These are phyloP conservation scores for Muscidifurax raptorellus DNA, from an alignment of 1,140 invertebrate genomes.

Conservation along the genomic window DNA sequence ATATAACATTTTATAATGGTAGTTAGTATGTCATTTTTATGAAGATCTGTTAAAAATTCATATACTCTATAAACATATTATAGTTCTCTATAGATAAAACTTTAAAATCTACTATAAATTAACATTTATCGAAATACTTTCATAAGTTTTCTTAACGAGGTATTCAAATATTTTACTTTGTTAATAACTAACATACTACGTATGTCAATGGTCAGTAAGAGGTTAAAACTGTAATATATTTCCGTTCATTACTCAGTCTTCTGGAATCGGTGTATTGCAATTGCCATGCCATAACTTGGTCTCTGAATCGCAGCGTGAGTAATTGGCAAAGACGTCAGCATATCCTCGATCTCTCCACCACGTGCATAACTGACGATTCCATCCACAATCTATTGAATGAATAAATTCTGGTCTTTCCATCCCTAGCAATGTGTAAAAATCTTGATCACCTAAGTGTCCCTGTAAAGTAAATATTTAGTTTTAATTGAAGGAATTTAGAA, in stretches of 20 bases:
- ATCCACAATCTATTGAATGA: slow-evolving; percentile 86
- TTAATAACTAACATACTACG: background rate
- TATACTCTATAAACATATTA: background rate
- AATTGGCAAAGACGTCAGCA: slow-evolving; percentile 84
- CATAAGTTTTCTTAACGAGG: background rate
- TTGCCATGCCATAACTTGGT: slow-evolving; percentile 90
- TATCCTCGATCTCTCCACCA: slow-evolving; percentile 92
- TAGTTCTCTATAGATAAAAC: background rate
- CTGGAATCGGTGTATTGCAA: slow-evolving; percentile 87
- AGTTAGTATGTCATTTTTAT: background rate
- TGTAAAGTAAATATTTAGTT: slow-evolving; percentile 64
- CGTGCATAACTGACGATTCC: slow-evolving; percentile 89
- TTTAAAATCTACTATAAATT: background rate
- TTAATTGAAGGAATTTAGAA: background rate
- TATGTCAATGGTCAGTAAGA: background rate
- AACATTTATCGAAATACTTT: background rate
- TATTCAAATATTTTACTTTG: background rate
- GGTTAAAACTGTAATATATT: background rate
- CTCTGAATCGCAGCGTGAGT: slow-evolving; percentile 84
- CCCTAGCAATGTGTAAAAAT: slow-evolving; percentile 88
- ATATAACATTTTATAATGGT: background rate
- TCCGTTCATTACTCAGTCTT: slow-evolving; percentile 57
- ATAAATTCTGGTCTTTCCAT: slow-evolving; percentile 86
- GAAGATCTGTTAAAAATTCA: background rate
- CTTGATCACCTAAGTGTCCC: slow-evolving; percentile 92